phyloP scores from a whole-genome alignment of 2,888 invertebrate species.

The Bombylius discolor region DNA sequence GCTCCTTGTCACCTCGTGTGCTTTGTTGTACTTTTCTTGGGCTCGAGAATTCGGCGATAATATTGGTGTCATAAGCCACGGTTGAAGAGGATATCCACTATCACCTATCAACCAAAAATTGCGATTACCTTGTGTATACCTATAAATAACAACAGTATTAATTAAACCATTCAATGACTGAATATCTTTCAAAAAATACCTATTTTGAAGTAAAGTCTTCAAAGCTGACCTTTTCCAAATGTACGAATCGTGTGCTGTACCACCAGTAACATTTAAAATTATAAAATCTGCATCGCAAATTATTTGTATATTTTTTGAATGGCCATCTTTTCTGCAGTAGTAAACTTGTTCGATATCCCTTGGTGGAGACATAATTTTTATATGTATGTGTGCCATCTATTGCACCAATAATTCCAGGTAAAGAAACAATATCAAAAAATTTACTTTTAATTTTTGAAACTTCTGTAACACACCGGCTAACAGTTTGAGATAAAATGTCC shows the following conservation, averaged over 20 bases:
- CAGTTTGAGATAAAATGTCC: not conserved
- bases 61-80: too few species aligned
- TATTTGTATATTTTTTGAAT: slow-evolving; percentile 7
- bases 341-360: not conserved
- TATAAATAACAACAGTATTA: too few species aligned
- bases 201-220: not conserved
- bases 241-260: slow-evolving; percentile 3
- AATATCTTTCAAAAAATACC: too few species aligned
- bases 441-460: not conserved
- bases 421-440: not conserved
- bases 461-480: slow-evolving; percentile 1
- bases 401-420: not conserved
- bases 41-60: too few species aligned
- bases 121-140: too few species aligned
- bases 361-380: not conserved
- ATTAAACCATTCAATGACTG: too few species aligned
- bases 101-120: too few species aligned
- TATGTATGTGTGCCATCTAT: not conserved
- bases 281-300: slow-evolving; percentile 7
- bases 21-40: too few species aligned
- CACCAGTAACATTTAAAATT: slow-evolving; percentile 1
- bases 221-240: slow-evolving; percentile 3
- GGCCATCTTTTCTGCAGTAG: slow-evolving; percentile 7
- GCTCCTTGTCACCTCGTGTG: too few species aligned
- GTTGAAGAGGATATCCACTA: too few species aligned